These are phyloP conservation scores for Apodemia hepburni DNA, from an alignment of 2,888 invertebrate species.

Conservation along the genomic window DNA sequence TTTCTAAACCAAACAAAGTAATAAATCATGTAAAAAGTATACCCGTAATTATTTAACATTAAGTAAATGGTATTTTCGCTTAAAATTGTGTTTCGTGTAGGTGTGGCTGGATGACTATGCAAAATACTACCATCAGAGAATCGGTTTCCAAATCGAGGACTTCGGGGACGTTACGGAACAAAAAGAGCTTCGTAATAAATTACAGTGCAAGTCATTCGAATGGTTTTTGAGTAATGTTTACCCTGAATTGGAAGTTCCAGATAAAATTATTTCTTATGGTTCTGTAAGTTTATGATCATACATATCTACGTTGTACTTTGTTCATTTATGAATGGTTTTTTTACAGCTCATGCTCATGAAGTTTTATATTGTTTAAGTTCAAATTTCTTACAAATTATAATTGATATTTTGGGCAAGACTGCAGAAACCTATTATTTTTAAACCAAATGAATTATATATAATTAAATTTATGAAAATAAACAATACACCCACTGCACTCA, in stretches of 20 bases:
- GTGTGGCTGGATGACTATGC: constrained; percentile 98
- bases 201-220: constrained; percentile 96
- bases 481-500: no score
- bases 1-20: no score
- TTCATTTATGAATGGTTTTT: no score
- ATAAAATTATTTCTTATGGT: constrained; percentile 94
- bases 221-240: constrained; percentile 98
- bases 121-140: constrained; percentile 97
- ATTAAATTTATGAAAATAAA: no score
- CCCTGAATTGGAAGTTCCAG: constrained; percentile 97
- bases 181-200: constrained; percentile 85
- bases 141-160: constrained; percentile 94
- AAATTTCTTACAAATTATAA: no score
- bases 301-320: no score
- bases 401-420: no score
- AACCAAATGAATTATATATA: no score
- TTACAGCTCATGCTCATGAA: no score
- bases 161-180: constrained; percentile 93
- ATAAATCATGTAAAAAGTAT: no score
- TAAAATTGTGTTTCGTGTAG: constrained; percentile 38
- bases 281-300: constrained; percentile 83
- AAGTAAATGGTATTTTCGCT: not conserved
- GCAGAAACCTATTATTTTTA: no score
- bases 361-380: no score
- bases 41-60: not conserved